Conservation (phyloP, 2,797 vertebrate species). For the Forpus xanthops region DNA sequence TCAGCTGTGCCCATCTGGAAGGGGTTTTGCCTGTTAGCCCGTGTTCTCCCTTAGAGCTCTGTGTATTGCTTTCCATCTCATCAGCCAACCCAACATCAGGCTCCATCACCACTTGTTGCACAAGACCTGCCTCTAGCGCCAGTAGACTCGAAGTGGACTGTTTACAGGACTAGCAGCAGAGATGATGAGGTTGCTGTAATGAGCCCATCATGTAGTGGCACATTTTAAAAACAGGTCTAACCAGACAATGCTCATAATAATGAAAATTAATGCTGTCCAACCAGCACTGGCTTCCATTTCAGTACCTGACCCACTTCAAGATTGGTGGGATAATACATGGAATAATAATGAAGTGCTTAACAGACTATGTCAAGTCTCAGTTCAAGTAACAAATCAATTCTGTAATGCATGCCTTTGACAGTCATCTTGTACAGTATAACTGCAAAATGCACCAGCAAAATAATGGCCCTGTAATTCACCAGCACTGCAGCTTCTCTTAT, state of each 20-base stretch:
- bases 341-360: neutral
- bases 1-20: neutral
- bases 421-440: neutral
- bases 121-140: neutral
- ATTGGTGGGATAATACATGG: neutral
- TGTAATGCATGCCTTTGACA: neutral
- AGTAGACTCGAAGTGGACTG: neutral
- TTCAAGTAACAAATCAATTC: neutral
- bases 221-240: constrained; percentile 70
- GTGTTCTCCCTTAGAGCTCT: neutral
- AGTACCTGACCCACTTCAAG: constrained; percentile 36
- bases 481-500: neutral
- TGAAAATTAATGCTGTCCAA: constrained; percentile 26
- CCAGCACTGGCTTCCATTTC: constrained; percentile 33
- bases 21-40: neutral
- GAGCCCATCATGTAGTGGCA: constrained; percentile 44
- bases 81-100: neutral
- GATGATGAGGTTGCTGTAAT: constrained; percentile 40
- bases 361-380: neutral
- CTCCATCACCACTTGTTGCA: neutral
- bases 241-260: constrained; percentile 44
- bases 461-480: neutral
- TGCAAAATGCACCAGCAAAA: neutral
- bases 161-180: constrained; percentile 6
- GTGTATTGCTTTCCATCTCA: fast-evolving